These are phyloP conservation scores for Psilopogon haemacephalus DNA, from an alignment of 2,113 vertebrate species.

Conservation along the genomic window DNA sequence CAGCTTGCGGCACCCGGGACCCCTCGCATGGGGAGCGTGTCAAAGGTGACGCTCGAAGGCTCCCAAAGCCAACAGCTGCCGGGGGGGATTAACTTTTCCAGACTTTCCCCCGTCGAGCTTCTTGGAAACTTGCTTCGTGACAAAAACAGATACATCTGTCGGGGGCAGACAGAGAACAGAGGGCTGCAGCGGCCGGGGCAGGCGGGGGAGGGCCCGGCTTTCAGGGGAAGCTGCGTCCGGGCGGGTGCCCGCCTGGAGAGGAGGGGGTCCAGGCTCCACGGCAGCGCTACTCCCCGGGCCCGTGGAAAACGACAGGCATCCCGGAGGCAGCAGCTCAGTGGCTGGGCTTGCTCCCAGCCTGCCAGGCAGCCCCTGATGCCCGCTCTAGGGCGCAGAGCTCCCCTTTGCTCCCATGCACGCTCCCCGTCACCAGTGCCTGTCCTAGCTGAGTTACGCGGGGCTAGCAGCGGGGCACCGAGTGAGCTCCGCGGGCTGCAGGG, in stretches of 20 bases:
- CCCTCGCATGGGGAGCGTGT: constrained; percentile 80
- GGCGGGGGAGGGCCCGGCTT: constrained; percentile 1
- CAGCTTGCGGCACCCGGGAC: constrained; percentile 84
- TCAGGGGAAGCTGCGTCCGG: not conserved
- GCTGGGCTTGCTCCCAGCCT: not conserved
- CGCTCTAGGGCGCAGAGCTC: not conserved
- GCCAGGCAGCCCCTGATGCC: not conserved
- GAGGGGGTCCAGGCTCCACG: not conserved
- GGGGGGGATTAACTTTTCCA: constrained; percentile 85
- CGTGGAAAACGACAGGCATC: not conserved
- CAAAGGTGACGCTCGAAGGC: constrained; percentile 92
- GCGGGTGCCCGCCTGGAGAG: not conserved
- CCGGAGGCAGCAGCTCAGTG: not conserved
- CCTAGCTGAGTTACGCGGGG: too few species aligned
- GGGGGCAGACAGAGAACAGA: constrained; percentile 70
- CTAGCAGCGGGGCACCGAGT: not conserved
- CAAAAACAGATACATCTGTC: constrained; percentile 81
- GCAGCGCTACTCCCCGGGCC: not conserved
- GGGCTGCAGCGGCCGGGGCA: constrained; percentile 25
- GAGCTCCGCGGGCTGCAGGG: not conserved
- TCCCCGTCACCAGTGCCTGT: not conserved
- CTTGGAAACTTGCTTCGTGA: constrained; percentile 78
- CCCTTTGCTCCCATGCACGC: not conserved
- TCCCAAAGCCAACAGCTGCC: constrained; percentile 88
- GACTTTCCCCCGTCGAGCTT: constrained; percentile 82